Conservation (phyloP, 1,140 invertebrate species). For the Pachypeltis micranthus region DNA sequence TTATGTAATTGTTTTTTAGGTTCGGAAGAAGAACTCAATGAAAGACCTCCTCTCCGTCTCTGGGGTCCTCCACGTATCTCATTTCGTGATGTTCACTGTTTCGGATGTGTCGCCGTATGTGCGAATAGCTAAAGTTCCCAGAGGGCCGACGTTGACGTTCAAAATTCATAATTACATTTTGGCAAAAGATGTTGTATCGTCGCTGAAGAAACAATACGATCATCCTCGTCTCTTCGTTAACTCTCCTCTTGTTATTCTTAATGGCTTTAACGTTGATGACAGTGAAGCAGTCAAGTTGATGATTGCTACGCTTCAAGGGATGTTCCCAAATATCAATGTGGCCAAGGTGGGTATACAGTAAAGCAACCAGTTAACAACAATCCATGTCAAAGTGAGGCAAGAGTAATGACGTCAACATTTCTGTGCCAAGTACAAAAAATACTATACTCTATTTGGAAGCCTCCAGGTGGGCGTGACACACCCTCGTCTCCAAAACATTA, state of each 20-base stretch:
- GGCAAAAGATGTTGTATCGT: constrained; percentile 71
- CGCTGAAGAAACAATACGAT: constrained; percentile 68
- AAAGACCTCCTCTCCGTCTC: constrained; percentile 89
- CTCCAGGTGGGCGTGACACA: too few relatives aligned
- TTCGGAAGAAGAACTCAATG: constrained; percentile 73
- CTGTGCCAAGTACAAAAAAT: background rate
- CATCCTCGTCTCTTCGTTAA: constrained; percentile 69
- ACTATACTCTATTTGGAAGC: too few relatives aligned
- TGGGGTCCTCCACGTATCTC: constrained; percentile 76
- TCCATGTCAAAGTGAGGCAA: too few relatives aligned
- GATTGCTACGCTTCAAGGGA: constrained; percentile 92
- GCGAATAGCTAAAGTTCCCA: constrained; percentile 64
- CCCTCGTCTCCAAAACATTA: too few relatives aligned
- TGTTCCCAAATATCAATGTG: constrained; percentile 95
- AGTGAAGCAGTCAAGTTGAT: constrained; percentile 82
- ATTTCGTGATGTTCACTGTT: constrained; percentile 76
- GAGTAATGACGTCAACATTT: too few relatives aligned
- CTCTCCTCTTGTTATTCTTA: constrained; percentile 83
- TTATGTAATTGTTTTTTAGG: too few relatives aligned
- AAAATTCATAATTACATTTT: constrained; percentile 74
- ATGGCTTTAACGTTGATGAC: constrained; percentile 74
- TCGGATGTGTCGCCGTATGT: constrained; percentile 73
- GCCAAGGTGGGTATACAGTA: constrained; percentile 46
- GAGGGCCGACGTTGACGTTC: constrained; percentile 77
- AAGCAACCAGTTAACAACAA: background rate